Base-by-base conservation (phyloP, 64 coral and sea anemone genomes). In the Acropora yongei region DNA sequence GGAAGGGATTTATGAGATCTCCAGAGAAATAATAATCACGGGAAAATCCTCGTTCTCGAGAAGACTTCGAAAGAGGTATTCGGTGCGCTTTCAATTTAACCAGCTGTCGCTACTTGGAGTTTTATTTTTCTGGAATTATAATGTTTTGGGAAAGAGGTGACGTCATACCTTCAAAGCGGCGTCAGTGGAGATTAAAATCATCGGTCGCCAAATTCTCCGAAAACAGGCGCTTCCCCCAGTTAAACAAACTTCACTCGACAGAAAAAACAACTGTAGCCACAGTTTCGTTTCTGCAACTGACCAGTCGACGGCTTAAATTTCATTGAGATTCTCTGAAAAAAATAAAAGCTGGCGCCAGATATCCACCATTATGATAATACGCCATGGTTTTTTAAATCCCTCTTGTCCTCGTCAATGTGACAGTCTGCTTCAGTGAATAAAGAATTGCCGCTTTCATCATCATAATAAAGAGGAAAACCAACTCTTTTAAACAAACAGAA, bases 61-160 rank as follows among this genome's bases (percentile, higher is more conserved):
- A 63, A 85, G 82, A 85, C 68, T 85, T 85, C 17, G 46, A 85
- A 85, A 44, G 9, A 85, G 72, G 68, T 45, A 48, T 65, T 85
- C 58, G 11, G 18, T 71, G 82, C 82, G 82, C 63, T 85, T 85
- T 85, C 44, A 85, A 71, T 85, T 85, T 85, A 85, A 85, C 63
- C 82, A 85, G 82, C 82, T 85, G 82, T 85, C 82, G 13, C 65
- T 72, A 41, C 44, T 49, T n/a, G 46, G 82, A 71, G 57, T 30
- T 85, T 49, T 85, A 39, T 85, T 71, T 68, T 20, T 43, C 16
- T 9, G 5, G 42, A 57, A 67, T 83, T 68, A 42, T 83, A 66
- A 83, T 83, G 30, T 83, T 55, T 55, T 46, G 41, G 65, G 10
- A 48, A 16, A 72, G 66, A 69, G 6, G 42, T 85, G 82, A 85